Base-by-base conservation (phyloP, 2,888 invertebrate genomes). In the Tortricodes alternella region DNA sequence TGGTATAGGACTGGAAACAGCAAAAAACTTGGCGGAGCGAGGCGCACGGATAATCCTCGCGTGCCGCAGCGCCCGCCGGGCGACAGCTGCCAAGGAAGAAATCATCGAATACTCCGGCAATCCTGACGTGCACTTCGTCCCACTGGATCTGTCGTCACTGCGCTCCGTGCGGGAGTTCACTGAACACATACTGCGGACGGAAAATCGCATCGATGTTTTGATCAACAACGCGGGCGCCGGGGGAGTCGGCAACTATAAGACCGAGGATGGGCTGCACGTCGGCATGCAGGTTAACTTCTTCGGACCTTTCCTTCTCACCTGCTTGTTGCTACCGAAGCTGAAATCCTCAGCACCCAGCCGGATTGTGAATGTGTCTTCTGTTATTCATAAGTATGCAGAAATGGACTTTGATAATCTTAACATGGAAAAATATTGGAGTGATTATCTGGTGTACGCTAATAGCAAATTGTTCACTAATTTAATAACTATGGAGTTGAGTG, bases 381-480 rank as follows among this genome's bases (percentile, higher is more conserved):
- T 80, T 3, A 86, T 91, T 3, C 91, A 93, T 65, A 66, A 58
- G 32, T 62, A 58, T 18, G 62, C 58, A 6, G 59, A 57, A 43
- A 46, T 64, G 29, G 63, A 66, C 35, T 63, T 64, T 27, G 58
- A 61, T 24, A 64, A 66, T 18, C 43, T 66, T 9, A 66, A 66
- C 32, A 62, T 64, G 65, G 64, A 89, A 55, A 89, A 89, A 64
- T 88, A 89, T 64, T 90, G 89, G 90, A 89, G 88, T 61, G 89
- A 89, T 62, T 84, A 87, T 62, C 73, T 87, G 58, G 89, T 89
- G 5, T 90, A 90, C 55, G 82, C 87, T 1, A 90, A 89, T 59
- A 88, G 85, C 62, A 95, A 95, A 84, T 79, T 95, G 56, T 94
- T 93, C 32, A 88, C 93, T 60, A 86, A 94, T 64, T 76, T 95